A percentile compares a stretch with the other conserved stretches of the same genome.
Conservation (phyloP, 1,140 invertebrate genomes). For the Apocrypta bakeri region DNA sequence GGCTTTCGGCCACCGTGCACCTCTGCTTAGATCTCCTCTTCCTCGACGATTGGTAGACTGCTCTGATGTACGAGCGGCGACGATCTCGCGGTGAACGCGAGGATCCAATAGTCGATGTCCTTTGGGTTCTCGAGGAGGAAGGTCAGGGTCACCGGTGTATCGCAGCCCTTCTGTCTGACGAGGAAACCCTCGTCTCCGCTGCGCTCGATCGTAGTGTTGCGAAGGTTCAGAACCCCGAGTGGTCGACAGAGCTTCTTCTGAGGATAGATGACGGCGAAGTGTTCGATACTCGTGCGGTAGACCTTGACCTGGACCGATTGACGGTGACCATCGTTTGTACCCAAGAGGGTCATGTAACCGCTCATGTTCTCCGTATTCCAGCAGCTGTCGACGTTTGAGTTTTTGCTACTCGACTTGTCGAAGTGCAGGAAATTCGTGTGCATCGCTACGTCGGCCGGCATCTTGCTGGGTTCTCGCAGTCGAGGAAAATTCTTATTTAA, state of each 20-base stretch:
- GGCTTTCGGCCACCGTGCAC: slow-evolving; percentile 59
- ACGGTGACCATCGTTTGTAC: slow-evolving; percentile 76
- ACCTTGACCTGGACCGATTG: slow-evolving; percentile 80
- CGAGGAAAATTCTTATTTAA: too few relatives aligned
- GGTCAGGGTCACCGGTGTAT: slow-evolving; percentile 77
- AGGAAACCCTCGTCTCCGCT: slow-evolving; percentile 75
- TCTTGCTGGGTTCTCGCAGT: slow-evolving; percentile 58
- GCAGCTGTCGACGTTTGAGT: slow-evolving; percentile 68
- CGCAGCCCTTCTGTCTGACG: slow-evolving; percentile 78
- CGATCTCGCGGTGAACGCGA: slow-evolving; percentile 76
- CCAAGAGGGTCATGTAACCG: slow-evolving; percentile 78
- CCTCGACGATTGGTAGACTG: slow-evolving; percentile 78
- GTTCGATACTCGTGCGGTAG: slow-evolving; percentile 80
- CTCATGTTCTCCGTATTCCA: slow-evolving; percentile 79
- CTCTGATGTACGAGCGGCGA: slow-evolving; percentile 75
- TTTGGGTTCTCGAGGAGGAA: slow-evolving; percentile 77
- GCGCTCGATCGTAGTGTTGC: slow-evolving; percentile 77
- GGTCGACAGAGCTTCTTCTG: slow-evolving; percentile 79
- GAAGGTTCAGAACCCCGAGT: slow-evolving; percentile 78
- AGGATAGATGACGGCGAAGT: slow-evolving; percentile 81
- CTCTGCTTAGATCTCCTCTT: slow-evolving; percentile 74
- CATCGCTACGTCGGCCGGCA: slow-evolving; percentile 73
- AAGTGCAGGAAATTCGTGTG: slow-evolving; percentile 66
- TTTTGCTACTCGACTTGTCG: slow-evolving; percentile 61
- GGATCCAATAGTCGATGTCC: slow-evolving; percentile 79